phyloP scores from a whole-genome alignment of 1,140 invertebrate genomes.

The Drosophila chauvacae region DNA sequence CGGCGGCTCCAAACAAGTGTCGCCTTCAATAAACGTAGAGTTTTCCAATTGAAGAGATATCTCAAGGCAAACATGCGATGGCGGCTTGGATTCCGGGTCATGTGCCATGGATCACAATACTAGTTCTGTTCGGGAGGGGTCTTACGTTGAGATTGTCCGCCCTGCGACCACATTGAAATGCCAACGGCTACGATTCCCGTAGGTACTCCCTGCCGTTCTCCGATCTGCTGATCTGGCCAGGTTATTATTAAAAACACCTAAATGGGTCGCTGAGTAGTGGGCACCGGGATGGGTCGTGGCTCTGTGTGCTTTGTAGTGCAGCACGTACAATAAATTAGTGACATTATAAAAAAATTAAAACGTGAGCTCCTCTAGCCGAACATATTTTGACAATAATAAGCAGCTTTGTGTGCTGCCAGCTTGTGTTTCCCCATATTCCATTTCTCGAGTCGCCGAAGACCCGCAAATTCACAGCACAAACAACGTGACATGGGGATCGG shows the following conservation, averaged over 20 bases:
- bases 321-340: slow-evolving; percentile 83
- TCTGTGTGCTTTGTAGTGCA: slow-evolving; percentile 74
- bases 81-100: slow-evolving; percentile 45
- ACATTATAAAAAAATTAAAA: slow-evolving; percentile 83
- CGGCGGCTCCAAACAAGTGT: slow-evolving; percentile 58
- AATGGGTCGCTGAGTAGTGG: slow-evolving; percentile 64
- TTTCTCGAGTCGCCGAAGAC: slow-evolving; percentile 20
- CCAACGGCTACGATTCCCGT: slow-evolving; percentile 45
- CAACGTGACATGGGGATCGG: slow-evolving; percentile 63
- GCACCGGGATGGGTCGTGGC: slow-evolving; percentile 34
- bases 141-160: slow-evolving; percentile 1
- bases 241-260: slow-evolving; percentile 79
- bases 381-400: slow-evolving; percentile 76
- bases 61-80: slow-evolving; percentile 34
- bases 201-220: background rate
- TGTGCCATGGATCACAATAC: slow-evolving; percentile 32
- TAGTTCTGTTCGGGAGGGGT: slow-evolving; percentile 1
- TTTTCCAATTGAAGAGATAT: slow-evolving; percentile 51
- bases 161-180: slow-evolving; percentile 64
- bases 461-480: slow-evolving; percentile 72
- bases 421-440: slow-evolving; percentile 24
- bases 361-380: slow-evolving; percentile 68
- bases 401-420: slow-evolving; percentile 51
- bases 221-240: slow-evolving; percentile 43
- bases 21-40: slow-evolving; percentile 46